Conservation (phyloP, 2,888 invertebrate species). For the Cantharis rufa region DNA sequence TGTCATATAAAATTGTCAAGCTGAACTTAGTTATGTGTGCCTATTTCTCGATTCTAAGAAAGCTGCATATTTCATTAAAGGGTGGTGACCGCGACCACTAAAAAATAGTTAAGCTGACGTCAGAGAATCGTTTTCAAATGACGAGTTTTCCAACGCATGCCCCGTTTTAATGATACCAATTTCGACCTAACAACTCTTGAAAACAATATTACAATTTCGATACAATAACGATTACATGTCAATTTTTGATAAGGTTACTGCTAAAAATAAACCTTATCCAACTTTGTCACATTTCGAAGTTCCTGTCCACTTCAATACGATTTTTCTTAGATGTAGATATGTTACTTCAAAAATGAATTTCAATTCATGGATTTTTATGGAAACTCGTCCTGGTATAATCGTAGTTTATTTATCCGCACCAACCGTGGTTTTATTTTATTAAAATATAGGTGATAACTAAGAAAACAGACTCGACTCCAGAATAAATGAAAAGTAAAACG, state of each 20-base stretch:
- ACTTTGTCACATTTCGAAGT: background rate
- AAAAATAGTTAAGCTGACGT: conserved; percentile 2
- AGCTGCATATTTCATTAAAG: conserved; percentile 16
- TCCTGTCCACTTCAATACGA: background rate
- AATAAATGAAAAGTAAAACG: background rate
- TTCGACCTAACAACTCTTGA: background rate
- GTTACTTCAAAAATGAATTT: background rate
- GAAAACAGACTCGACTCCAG: conserved; percentile 6
- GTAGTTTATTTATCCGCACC: too few relatives aligned
- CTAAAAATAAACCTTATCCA: background rate
- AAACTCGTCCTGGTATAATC: background rate
- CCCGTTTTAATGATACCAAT: background rate
- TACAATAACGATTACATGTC: background rate
- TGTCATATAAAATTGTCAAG: background rate
- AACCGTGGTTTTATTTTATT: too few relatives aligned
- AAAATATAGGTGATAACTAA: background rate
- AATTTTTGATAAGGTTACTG: background rate
- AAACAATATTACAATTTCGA: background rate
- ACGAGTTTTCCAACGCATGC: background rate
- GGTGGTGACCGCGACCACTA: conserved; percentile 20
- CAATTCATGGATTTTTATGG: background rate
- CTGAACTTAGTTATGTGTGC: conserved; percentile 13
- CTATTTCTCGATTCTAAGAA: conserved; percentile 18
- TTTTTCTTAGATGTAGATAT: background rate
- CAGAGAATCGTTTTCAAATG: background rate